Evolutionary conservation across 2,113 vertebrate genomes (phyloP), one percentile per base, ranked within the genome.

Genomic region (Xenus cinereus): DNA sequence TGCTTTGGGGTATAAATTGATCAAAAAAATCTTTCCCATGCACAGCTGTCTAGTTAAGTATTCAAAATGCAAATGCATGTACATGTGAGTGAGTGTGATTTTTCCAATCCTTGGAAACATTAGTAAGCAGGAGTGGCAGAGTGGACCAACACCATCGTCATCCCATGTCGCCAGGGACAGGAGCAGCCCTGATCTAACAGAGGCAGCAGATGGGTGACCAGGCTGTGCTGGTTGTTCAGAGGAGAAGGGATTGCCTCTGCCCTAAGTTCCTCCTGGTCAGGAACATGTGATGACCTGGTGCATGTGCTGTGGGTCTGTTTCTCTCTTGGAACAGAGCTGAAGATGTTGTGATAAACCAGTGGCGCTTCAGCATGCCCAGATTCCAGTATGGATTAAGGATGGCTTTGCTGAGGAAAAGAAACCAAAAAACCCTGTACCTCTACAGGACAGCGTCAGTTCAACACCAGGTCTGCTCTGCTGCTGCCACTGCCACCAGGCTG

Each of bases 1-100:
- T 79, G 92, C 95, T 95, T 95, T 84, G 22, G 94, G 95, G 84
- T 92, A 95, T 82, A 94, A 95, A 95, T 92, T 87, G 95, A 96
- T 93, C 48, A 84, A 95, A 87, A 94, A 90, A 88, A 6, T 56
- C 64, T 74, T 83, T 62, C 69, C 77, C 62, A 28, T 79, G 86
- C 57, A 93, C 90, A 91, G 69, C 80, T 92, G 84, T 79, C 45
- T 92, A 69, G 81, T 94, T 93, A 94, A 48, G 71, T 73, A 97
- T 95, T 95, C 81, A 96, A 94, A 96, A 97, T 93, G 89, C 87
- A 97, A 97, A 97, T 89, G 28, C 45, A 60, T 26, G 59, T 63
- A 45, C n/a, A 15, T 48, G 68, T 51, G 90, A 90, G 75, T 11
- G 59, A 64, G 37, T 32, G 90, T 68, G 80, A 53, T 92, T 95